Conservation (phyloP, 2,888 invertebrate species). For the Timema cristinae region DNA sequence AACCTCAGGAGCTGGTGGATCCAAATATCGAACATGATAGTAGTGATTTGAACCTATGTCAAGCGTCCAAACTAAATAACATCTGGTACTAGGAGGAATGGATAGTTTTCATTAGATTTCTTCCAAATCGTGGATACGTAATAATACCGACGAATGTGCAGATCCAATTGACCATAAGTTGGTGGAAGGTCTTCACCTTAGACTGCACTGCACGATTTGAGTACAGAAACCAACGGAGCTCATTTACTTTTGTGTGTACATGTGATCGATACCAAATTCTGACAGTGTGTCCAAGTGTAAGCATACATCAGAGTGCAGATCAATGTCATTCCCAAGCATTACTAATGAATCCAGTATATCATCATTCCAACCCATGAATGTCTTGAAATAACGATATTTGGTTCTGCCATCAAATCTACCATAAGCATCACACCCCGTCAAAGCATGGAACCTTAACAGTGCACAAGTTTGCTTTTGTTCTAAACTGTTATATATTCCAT, state of each 20-base stretch:
- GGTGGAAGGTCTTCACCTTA: no score
- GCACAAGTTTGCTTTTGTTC: background rate
- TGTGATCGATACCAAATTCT: background rate
- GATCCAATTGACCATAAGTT: no score
- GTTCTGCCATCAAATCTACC: background rate
- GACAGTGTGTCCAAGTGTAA: background rate
- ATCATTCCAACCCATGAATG: background rate
- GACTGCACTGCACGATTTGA: background rate
- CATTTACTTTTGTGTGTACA: background rate
- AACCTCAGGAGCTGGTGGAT: background rate
- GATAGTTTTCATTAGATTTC: no score
- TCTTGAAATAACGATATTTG: background rate
- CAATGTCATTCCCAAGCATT: background rate
- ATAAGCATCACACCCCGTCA: conserved; percentile 5
- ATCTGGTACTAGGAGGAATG: background rate
- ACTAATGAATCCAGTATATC: conserved; percentile 6
- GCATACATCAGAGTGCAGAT: background rate
- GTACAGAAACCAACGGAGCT: background rate
- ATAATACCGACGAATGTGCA: no score
- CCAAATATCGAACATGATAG: background rate
- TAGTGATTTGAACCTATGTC: background rate
- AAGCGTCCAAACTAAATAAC: background rate
- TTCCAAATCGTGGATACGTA: no score
- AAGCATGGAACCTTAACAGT: conserved; percentile 7
- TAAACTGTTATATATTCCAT: background rate